Base-by-base conservation (phyloP, 2,888 invertebrate species). In the Epiblema foenella region DNA sequence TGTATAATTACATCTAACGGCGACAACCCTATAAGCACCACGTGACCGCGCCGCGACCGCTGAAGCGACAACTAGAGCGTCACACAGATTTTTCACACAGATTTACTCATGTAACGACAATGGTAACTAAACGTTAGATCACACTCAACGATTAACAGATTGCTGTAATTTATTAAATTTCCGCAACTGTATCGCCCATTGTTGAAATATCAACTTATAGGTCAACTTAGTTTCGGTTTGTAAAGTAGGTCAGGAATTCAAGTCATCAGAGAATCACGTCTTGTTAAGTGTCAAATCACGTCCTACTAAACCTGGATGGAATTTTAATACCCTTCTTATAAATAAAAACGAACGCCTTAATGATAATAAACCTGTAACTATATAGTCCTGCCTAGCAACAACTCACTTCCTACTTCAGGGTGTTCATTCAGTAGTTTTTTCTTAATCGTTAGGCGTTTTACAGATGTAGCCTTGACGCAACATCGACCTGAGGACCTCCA, bases 401-500 rank as follows among this genome's bases (percentile, higher is more conserved):
- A 60, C 20, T 56, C 17, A 71, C 71, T 71, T 71, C 71, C 67
- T 71, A 71, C 29, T 68, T 68, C 73, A 65, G 70, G 64, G 72
- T 72, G 72, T 67, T 71, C 67, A 71, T 64, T 68, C 63, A 67
- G 69, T 70, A 68, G 70, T 66, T 64, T 74, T 46, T 68, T 74
- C 70, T 62, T 71, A 54, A 54, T 63, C 17, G 70, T 52, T 68
- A 74, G 57, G 64, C 71, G 52, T 58, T 72, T 69, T 77, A 79
- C 79, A 79, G 78, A 74, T 79, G 83, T 80, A 85, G 83, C 88
- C 86, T 89, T 87, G 87, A 78, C 81, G 83, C 77, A 82, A 83
- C 82, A 84, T 86, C 86, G 89, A 91, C 90, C 89, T 86, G 82
- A 85, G 91, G 93, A 93, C 93, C 93, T 93, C 90, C 89, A 93